phyloP scores from a whole-genome alignment of 2,797 vertebrate species.

The Toxotes lorentzi region DNA sequence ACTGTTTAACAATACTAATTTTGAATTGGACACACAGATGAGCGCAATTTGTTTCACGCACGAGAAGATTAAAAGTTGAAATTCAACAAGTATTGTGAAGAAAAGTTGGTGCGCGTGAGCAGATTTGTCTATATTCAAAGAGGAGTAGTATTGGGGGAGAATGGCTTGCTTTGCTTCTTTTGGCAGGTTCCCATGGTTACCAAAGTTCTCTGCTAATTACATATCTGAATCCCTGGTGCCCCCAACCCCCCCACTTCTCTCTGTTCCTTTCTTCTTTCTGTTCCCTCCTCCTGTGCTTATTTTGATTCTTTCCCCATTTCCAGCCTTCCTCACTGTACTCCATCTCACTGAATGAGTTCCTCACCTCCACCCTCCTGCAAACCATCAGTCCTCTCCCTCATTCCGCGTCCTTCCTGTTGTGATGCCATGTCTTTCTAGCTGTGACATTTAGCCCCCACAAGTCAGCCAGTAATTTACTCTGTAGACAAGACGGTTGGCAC shows the following conservation, averaged over 20 bases:
- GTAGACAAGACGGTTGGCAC: conserved; percentile 12
- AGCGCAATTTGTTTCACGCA: conserved; percentile 9
- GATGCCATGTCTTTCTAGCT: conserved; percentile 44
- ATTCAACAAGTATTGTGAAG: conserved; percentile 9
- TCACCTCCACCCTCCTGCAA: conserved; percentile 16
- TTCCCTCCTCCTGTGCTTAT: conserved; percentile 31
- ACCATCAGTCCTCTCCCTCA: conserved; percentile 29
- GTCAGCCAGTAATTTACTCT: conserved; percentile 56
- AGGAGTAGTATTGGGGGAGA: neutral
- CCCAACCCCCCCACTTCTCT: conserved; percentile 3
- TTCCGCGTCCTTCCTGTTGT: conserved; percentile 42
- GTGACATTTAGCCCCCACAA: conserved; percentile 57
- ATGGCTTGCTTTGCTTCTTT: conserved; percentile 20
- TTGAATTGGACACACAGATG: conserved; percentile 21
- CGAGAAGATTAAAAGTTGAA: conserved; percentile 5
- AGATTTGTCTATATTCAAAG: conserved; percentile 20
- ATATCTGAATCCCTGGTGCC: conserved; percentile 51
- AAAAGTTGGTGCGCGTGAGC: neutral
- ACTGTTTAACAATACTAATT: conserved; percentile 38
- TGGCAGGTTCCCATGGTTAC: conserved; percentile 64
- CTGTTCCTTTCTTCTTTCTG: neutral
- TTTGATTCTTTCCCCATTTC: conserved; percentile 36
- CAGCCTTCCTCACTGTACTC: conserved; percentile 9
- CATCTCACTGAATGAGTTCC: conserved; percentile 18
- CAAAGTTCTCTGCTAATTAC: conserved; percentile 61